A percentile compares a stretch with the other conserved stretches of the same genome.
Evolutionary conservation across 2,888 invertebrate genomes (phyloP).

Genomic region (Athrips mouffetella): DNA sequence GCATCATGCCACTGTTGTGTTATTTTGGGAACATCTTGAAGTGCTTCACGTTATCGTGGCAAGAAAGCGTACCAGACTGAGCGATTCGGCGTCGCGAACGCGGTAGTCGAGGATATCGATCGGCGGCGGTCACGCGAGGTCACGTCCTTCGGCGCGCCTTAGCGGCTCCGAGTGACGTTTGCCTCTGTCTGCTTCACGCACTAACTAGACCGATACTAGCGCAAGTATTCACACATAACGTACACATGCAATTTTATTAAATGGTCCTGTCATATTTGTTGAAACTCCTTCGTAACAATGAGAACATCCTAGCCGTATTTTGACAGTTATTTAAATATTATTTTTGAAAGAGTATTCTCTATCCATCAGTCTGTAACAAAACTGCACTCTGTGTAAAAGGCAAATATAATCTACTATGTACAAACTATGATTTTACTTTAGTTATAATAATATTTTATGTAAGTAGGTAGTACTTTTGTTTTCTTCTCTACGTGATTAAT

Average conservation of each 20-base stretch:
- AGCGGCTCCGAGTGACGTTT: constrained; percentile 40
- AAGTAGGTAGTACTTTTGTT: too few species aligned
- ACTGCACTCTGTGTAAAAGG: too few species aligned
- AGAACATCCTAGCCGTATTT: too few species aligned
- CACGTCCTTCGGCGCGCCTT: constrained; percentile 77
- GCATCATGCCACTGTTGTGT: constrained; percentile 29
- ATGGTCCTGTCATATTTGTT: too few species aligned
- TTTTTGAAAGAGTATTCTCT: too few species aligned
- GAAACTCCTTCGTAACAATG: too few species aligned
- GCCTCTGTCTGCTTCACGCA: constrained; percentile 5
- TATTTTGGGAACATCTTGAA: constrained; percentile 29
- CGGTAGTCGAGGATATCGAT: constrained; percentile 64
- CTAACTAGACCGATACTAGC: not conserved
- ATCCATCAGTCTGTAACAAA: too few species aligned
- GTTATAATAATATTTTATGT: too few species aligned
- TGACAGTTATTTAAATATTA: too few species aligned
- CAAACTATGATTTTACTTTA: too few species aligned
- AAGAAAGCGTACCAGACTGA: constrained; percentile 63
- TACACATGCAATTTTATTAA: not conserved
- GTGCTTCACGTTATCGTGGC: constrained; percentile 55
- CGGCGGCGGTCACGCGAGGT: constrained; percentile 68
- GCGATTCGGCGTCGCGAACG: constrained; percentile 43
- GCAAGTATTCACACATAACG: not conserved
- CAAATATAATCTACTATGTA: too few species aligned
- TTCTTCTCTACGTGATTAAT: too few species aligned